phyloP scores from a whole-genome alignment of 2,888 invertebrate species.

The Camponotus fellah region DNA sequence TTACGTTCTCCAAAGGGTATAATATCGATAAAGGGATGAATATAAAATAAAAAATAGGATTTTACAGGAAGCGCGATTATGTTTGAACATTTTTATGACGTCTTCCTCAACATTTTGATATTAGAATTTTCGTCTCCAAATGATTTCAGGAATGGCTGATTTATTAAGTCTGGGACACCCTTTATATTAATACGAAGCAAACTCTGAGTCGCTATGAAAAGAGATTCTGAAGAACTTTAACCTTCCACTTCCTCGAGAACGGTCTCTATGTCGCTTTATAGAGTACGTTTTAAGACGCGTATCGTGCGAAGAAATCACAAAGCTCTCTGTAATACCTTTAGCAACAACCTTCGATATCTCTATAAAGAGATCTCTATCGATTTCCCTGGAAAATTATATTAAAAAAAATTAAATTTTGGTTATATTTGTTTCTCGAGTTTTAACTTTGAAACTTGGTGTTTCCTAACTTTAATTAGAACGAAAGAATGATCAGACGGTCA shows the following conservation, averaged over 20 bases:
- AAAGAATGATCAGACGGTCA: background rate
- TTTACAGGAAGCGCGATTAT: too few species aligned
- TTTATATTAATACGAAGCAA: slow-evolving; percentile 20
- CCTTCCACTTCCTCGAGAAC: slow-evolving; percentile 15
- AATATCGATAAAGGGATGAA: too few species aligned
- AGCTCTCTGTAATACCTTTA: slow-evolving; percentile 12
- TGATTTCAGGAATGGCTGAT: too few species aligned
- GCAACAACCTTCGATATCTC: background rate
- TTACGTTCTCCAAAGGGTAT: too few species aligned
- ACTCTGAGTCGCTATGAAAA: slow-evolving; percentile 13
- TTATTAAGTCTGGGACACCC: too few species aligned
- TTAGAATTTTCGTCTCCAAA: too few species aligned
- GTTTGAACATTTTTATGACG: too few species aligned
- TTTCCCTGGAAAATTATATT: background rate
- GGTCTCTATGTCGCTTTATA: slow-evolving; percentile 22
- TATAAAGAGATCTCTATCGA: too few species aligned
- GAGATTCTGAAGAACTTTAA: slow-evolving; percentile 38
- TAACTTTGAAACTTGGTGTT: background rate
- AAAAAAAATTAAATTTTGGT: background rate
- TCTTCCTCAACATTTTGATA: too few species aligned
- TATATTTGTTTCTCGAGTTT: background rate
- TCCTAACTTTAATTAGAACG: background rate
- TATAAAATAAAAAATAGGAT: too few species aligned
- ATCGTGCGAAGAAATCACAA: background rate
- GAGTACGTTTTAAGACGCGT: slow-evolving; percentile 9